Conservation (phyloP, 2,113 vertebrate species). For the Eudyptes chrysolophus region DNA sequence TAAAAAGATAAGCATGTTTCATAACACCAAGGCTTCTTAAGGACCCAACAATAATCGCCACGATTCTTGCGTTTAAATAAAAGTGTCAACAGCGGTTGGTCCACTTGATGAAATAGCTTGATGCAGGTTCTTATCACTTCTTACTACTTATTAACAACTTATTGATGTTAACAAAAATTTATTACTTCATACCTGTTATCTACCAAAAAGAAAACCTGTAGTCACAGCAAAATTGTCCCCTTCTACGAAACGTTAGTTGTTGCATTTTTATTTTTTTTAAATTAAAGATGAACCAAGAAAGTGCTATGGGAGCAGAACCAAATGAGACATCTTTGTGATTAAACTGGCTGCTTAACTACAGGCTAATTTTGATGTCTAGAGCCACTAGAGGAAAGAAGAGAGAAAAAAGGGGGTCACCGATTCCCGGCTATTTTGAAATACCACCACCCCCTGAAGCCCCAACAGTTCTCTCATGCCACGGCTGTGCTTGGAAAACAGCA, state of each 20-base stretch:
- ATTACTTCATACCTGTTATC: background rate
- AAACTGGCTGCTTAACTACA: slow-evolving; percentile 1
- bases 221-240: background rate
- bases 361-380: background rate
- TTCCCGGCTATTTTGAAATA: background rate
- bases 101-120: background rate
- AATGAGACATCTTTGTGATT: background rate
- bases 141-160: background rate
- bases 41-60: background rate
- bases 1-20: background rate
- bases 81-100: background rate
- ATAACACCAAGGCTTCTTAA: background rate
- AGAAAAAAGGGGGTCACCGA: background rate
- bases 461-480: background rate
- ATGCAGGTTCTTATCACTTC: background rate
- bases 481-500: background rate
- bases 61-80: background rate
- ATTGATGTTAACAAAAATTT: background rate
- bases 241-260: background rate
- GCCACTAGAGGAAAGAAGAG: background rate
- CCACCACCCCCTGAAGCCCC: background rate
- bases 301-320: background rate
- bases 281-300: background rate
- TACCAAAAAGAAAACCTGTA: background rate
- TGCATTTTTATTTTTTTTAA: too few species aligned